Evolutionary conservation across 2,888 invertebrate species (phyloP).

Genomic region (Hirtodrosophila histrioides): DNA sequence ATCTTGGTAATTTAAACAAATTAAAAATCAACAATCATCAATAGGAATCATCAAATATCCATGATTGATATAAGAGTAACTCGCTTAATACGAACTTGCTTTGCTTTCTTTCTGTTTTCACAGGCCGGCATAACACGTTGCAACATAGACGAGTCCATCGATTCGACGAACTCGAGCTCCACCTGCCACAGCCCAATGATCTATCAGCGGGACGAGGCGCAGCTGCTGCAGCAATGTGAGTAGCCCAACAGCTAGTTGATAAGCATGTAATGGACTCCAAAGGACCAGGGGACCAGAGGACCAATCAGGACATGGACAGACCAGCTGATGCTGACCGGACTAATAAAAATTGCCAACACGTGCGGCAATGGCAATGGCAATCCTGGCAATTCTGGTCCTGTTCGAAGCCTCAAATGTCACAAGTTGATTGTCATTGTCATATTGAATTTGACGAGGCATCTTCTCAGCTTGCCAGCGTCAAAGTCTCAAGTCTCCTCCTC

Average conservation of each 20-base stretch:
- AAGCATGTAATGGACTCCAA: constrained; percentile 35
- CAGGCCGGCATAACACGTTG: constrained; percentile 84
- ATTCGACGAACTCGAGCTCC: constrained; percentile 84
- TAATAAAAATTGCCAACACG: constrained; percentile 66
- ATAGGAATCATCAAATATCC: too few species aligned
- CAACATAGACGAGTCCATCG: constrained; percentile 84
- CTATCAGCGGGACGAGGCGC: constrained; percentile 83
- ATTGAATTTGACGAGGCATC: constrained; percentile 70
- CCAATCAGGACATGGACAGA: constrained; percentile 9
- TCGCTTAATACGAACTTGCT: too few species aligned
- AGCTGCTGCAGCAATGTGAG: constrained; percentile 80
- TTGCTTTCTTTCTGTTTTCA: too few species aligned
- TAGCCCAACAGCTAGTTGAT: constrained; percentile 45
- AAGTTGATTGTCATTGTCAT: constrained; percentile 76
- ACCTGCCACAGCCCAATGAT: constrained; percentile 84
- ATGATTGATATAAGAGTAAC: too few species aligned
- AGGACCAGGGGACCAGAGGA: background rate
- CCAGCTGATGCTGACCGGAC: constrained; percentile 22
- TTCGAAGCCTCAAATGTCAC: constrained; percentile 57
- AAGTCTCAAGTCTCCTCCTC: constrained; percentile 1
- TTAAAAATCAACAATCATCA: too few species aligned
- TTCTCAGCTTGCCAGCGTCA: constrained; percentile 30
- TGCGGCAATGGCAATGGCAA: constrained; percentile 4
- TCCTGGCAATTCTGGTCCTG: too few species aligned
- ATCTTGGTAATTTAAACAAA: too few species aligned